Conservation (phyloP, 2,113 vertebrate species). For the Dendropsophus ebraccatus region DNA sequence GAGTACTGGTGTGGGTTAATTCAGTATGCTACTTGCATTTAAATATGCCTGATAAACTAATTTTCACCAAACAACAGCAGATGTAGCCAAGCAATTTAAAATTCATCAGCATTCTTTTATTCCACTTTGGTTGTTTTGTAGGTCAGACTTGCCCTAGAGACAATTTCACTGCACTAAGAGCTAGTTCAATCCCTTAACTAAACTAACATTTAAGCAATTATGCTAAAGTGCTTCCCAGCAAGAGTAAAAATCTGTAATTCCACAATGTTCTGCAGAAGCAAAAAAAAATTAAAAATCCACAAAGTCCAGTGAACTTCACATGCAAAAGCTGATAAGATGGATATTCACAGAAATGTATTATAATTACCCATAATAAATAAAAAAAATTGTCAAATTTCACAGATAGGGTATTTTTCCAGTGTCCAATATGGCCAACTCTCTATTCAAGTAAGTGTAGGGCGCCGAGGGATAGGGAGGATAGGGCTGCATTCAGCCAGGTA, state of each 20-base stretch:
- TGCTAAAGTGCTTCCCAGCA: slow-evolving; percentile 49
- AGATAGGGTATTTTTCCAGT: no score
- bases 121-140: slow-evolving; percentile 50
- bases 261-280: slow-evolving; percentile 4
- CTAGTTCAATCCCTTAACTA: slow-evolving; percentile 47
- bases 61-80: slow-evolving; percentile 48
- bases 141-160: slow-evolving; percentile 48
- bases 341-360: background rate
- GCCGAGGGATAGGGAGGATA: no score
- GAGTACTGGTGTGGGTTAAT: slow-evolving; percentile 25
- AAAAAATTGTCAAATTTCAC: no score
- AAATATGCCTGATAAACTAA: slow-evolving; percentile 38
- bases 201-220: slow-evolving; percentile 51
- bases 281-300: background rate
- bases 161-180: slow-evolving; percentile 48
- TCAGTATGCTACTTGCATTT: slow-evolving; percentile 30
- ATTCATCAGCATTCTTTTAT: slow-evolving; percentile 50
- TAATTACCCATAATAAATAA: background rate
- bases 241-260: slow-evolving; percentile 30
- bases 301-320: background rate
- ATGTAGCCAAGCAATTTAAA: slow-evolving; percentile 50
- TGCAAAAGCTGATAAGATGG: background rate
- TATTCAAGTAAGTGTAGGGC: no score
- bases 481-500: no score
- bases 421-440: no score